Percentiles rank a stretch among this genome's conserved stretches.
phyloP scores from a whole-genome alignment of 2,888 invertebrate species.

The Crocallis elinguaria region DNA sequence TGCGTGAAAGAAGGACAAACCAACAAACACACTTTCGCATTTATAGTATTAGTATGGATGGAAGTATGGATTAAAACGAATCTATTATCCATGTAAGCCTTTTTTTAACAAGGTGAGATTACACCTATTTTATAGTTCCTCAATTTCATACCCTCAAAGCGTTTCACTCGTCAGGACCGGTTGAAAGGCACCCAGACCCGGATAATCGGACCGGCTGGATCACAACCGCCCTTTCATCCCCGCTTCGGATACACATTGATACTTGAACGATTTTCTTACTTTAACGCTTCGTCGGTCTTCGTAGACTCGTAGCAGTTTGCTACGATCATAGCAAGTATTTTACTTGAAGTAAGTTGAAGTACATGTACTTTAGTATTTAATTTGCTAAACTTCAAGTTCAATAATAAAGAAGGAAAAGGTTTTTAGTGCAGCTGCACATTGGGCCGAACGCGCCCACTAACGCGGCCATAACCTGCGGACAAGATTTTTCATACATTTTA shows the following conservation, averaged over 20 bases:
- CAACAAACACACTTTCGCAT: too few species aligned
- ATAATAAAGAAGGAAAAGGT: too few species aligned
- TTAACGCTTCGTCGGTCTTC: constrained; percentile 22
- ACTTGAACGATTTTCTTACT: constrained; percentile 28
- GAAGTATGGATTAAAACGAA: too few species aligned
- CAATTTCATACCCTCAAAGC: neutral
- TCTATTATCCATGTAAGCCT: too few species aligned
- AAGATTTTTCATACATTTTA: too few species aligned
- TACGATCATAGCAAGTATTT: constrained; percentile 3
- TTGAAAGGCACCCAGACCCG: constrained; percentile 11
- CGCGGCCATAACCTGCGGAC: too few species aligned
- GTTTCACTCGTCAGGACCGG: constrained; percentile 12
- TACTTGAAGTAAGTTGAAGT: neutral
- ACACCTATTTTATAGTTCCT: neutral
- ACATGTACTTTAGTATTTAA: too few species aligned
- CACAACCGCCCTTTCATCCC: constrained; percentile 3
- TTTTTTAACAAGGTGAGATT: neutral
- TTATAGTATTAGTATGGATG: too few species aligned
- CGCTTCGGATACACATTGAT: constrained; percentile 15
- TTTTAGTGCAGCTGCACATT: too few species aligned
- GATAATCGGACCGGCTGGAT: constrained; percentile 12
- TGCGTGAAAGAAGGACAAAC: too few species aligned
- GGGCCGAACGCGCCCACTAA: too few species aligned
- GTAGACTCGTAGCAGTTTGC: constrained; percentile 4
- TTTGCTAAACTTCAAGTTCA: too few species aligned